Evolutionary conservation across 2,113 vertebrate genomes (phyloP).

Genomic region (Dicaeum eximium): DNA sequence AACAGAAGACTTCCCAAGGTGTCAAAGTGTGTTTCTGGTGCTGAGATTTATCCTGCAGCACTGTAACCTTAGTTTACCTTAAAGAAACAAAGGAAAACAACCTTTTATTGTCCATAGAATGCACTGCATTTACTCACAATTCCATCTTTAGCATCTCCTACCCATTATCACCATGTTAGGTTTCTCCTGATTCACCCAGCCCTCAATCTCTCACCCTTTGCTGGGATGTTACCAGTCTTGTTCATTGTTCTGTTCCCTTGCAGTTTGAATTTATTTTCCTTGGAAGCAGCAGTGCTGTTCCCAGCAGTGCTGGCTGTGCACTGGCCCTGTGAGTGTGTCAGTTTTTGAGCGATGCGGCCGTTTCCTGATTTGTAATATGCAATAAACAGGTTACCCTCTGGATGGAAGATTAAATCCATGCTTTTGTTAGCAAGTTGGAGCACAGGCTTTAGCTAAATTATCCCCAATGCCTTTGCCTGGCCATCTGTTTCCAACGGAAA

Average conservation of each 20-base stretch:
- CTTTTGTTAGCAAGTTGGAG: constrained; percentile 38
- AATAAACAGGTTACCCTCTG: neutral
- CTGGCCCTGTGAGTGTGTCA: neutral
- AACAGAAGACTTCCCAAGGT: neutral
- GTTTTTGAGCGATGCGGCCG: neutral
- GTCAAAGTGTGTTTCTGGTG: neutral
- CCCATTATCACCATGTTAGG: neutral
- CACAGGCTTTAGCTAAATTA: constrained; percentile 43
- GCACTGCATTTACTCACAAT: neutral
- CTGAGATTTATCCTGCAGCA: neutral
- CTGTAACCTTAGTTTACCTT: neutral
- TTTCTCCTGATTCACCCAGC: neutral
- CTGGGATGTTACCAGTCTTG: neutral
- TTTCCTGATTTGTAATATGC: neutral
- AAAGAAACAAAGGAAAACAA: neutral
- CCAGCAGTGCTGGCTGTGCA: neutral
- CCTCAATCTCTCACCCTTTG: neutral
- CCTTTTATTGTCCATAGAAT: neutral
- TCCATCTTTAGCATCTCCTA: neutral
- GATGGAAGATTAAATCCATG: neutral
- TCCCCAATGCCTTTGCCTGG: constrained; percentile 1
- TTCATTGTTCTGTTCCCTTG: neutral
- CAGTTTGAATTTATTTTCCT: neutral
- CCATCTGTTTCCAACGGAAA: constrained; percentile 45
- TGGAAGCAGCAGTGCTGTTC: neutral